Evolutionary conservation across 1,140 invertebrate species (phyloP).

Genomic region (Cydia amplana): DNA sequence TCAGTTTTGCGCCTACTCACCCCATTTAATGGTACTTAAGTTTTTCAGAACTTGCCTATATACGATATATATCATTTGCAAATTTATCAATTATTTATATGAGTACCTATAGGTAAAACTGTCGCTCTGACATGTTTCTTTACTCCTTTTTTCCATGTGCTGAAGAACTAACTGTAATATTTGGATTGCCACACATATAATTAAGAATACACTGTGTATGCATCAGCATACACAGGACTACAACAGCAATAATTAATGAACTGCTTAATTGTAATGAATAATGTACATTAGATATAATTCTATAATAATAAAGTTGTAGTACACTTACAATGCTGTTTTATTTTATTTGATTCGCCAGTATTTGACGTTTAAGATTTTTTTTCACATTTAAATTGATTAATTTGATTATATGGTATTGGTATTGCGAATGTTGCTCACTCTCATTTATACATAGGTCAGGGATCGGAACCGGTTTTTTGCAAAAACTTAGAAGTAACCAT

Average conservation of each 20-base stretch:
- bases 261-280: constrained; percentile 12
- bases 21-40: too few relatives aligned
- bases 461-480: too few relatives aligned
- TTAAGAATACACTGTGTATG: background rate
- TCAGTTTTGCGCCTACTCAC: too few relatives aligned
- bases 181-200: constrained; percentile 12
- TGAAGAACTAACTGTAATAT: background rate
- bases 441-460: too few relatives aligned
- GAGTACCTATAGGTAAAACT: too few relatives aligned
- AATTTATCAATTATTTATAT: too few relatives aligned
- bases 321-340: constrained; percentile 13
- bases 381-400: too few relatives aligned
- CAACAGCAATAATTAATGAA: constrained; percentile 19
- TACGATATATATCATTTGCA: too few relatives aligned
- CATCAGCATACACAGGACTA: background rate
- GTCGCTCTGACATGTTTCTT: background rate
- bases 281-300: constrained; percentile 4
- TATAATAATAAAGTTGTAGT: constrained; percentile 19
- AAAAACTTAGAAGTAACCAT: too few relatives aligned
- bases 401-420: too few relatives aligned
- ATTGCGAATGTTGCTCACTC: background rate
- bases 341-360: background rate
- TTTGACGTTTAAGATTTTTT: too few relatives aligned
- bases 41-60: too few relatives aligned
- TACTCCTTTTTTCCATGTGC: background rate